Evolutionary conservation across 1,140 invertebrate genomes (phyloP).

Genomic region (Cryptotermes secundus): DNA sequence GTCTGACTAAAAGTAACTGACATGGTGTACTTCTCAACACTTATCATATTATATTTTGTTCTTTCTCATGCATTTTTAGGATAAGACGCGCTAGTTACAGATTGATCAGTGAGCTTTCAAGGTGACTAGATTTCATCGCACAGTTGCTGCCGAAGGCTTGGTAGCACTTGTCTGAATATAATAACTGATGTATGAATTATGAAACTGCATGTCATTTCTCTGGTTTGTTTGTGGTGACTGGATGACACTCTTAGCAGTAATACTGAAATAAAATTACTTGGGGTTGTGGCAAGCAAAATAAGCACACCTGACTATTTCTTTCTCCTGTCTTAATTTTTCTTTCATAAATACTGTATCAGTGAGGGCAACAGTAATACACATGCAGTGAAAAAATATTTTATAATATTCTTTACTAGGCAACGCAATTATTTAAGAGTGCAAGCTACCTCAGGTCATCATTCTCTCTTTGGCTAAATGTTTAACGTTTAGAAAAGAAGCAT

Average conservation of each 20-base stretch:
- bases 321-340: constrained; percentile 23
- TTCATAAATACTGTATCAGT: constrained; percentile 28
- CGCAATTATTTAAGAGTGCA: background rate
- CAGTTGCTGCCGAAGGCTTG: background rate
- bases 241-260: background rate
- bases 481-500: too few relatives aligned
- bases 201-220: background rate
- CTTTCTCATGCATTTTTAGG: background rate
- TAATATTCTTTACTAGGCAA: background rate
- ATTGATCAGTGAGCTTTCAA: background rate
- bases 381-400: background rate
- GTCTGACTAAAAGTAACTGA: too few relatives aligned
- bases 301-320: background rate
- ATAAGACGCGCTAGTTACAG: background rate
- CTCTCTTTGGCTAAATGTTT: too few relatives aligned
- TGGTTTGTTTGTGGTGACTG: background rate
- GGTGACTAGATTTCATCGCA: background rate
- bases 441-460: background rate
- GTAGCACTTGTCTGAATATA: background rate
- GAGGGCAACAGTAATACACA: constrained; percentile 24
- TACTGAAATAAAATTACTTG: background rate
- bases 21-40: background rate
- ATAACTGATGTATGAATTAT: background rate
- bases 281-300: constrained; percentile 4
- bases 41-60: background rate